Base-by-base conservation (phyloP, 2,888 invertebrate genomes). In the Drosophila siamana region DNA sequence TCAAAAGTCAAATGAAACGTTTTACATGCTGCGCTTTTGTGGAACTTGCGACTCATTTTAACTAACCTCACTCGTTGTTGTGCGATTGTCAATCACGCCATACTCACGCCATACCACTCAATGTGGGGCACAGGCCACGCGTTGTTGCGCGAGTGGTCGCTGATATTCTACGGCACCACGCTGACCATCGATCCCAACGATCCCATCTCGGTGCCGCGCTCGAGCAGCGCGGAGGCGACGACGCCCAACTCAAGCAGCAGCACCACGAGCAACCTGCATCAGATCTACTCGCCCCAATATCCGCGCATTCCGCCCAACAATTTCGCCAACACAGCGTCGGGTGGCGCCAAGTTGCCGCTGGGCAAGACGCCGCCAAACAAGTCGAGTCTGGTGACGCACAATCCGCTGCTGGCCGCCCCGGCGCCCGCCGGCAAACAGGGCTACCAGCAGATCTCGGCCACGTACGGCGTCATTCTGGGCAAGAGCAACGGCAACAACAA, bases 121-220 rank as follows among this genome's bases (percentile, higher is more conserved):
- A 30, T 30, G 11, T 9, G 40, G 16, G 15, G 4, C 9, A 16
- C 59, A 97, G 97, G 97, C 93, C 95, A 97, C 92, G 97, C 97
- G 68, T 95, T 96, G 75, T 94, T 98, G 86, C 96, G 97, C 93
- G 97, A 97, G 92, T 98, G 98, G 98, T 96, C 97, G 70, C 94
- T 98, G 91, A 96, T 97, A 90, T 94, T 98, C 91, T 97, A 98
- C 92, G 98, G 98, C 85, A 98, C 98, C 65, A 95, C 91, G 30
- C 93, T 93, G 70, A 93, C 94, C 63, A 94, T 94, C 54, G 93
- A 94, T 89, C 94, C 94, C 92, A 94, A 93, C 88, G 95, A 95
- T 91, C 94, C 94, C 15, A 92, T 94, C 81, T 94, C 94, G 56
- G 88, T 84, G 66, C 88, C 90, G 48, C 90, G 88, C 22, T 73